phyloP scores from a whole-genome alignment of 1,140 invertebrate species.

The Panagrolaimus sp. region DNA sequence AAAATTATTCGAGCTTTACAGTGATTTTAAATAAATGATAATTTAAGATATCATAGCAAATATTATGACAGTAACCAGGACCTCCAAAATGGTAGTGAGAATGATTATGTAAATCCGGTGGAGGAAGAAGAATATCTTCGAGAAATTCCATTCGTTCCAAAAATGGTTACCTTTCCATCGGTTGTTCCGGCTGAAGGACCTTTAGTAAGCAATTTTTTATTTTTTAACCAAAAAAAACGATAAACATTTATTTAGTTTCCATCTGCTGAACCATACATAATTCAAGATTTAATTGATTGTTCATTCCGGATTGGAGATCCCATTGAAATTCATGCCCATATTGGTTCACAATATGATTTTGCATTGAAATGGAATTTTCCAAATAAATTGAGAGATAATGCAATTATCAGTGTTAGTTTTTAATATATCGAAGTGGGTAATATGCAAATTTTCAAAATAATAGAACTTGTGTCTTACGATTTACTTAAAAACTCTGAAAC shows the following conservation, averaged over 20 bases:
- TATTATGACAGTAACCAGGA: no score
- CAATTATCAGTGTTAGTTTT: conserved; percentile 8
- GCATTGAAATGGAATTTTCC: conserved; percentile 5
- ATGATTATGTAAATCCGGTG: not conserved
- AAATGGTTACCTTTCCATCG: not conserved
- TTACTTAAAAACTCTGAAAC: no score
- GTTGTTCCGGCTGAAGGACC: not conserved
- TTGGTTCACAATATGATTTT: conserved; percentile 1
- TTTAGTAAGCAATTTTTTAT: not conserved
- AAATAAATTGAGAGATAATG: not conserved
- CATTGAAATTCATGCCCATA: conserved; percentile 1
- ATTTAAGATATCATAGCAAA: no score
- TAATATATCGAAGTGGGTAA: no score
- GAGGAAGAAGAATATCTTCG: not conserved
- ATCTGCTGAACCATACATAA: not conserved
- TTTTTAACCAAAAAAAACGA: not conserved
- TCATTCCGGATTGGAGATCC: not conserved
- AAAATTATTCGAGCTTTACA: no score
- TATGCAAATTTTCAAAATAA: no score
- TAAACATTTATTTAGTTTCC: not conserved
- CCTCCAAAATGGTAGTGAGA: not conserved
- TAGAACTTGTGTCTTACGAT: no score
- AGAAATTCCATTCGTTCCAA: not conserved
- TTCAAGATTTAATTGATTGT: not conserved
- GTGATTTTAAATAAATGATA: no score